Base-by-base conservation (phyloP, 2,113 vertebrate species). In the Synchiropus splendidus region DNA sequence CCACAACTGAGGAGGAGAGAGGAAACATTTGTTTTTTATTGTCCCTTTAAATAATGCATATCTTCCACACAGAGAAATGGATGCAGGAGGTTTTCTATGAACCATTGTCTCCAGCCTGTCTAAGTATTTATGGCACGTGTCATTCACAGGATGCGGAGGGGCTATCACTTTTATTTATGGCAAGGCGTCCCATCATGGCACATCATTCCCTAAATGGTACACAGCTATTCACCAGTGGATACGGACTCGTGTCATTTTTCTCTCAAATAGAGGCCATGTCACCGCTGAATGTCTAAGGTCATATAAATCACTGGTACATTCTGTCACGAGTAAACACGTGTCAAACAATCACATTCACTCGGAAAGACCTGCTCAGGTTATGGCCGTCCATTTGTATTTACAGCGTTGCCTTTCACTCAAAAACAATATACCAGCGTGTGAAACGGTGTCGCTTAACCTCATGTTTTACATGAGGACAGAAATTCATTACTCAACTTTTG, bases 141-240 rank as follows among this genome's bases (percentile, higher is more conserved):
- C 82, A 79, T 75, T 83, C 79, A 82, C 60, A 69, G 74, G 74
- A 79, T 72, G 75, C 57, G 33, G 63, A 66, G 74, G 68, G 72
- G 74, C 74, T 79, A 71, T 83, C 78, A 69, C 53, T 58, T 36
- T 84, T 85, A 86, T 87, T 84, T 85, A 86, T 84, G 77, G 67
- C 18, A 16, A 72, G 76, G 73, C 79, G 75, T 75, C 80, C 69
- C 72, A 75, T 77, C 78, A 72, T 36, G 54, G 63, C 72, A 64
- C 57, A 81, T 84, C 79, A 81, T 79, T 87, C 78, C 74, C 63
- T 76, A 80, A 83, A 85, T 74, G 77, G 78, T 75, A 71, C 59
- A 70, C 74, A 72, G 75, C 68, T 65, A 67, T 70, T 74, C 65
- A 58, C 59, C 54, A 61, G 62, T 54, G 58, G 67, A 67, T 46